These are phyloP conservation scores for Triplophysa siluroides DNA, from an alignment of 2,113 vertebrate genomes.

Conservation along the genomic window DNA sequence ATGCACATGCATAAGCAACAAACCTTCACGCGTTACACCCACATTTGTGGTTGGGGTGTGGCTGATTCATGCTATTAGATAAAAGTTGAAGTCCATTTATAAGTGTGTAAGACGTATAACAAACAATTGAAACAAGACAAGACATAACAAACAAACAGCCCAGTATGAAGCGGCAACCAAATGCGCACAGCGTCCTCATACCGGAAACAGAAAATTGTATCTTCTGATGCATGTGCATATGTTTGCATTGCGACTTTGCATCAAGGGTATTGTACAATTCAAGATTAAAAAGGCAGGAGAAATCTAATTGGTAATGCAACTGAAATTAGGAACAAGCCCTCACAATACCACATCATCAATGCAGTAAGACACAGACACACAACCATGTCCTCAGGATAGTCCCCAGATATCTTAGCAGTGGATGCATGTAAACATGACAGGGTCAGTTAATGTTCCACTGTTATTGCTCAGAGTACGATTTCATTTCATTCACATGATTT, in stretches of 20 bases:
- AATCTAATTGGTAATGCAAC: neutral
- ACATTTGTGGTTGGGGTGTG: too few relatives aligned
- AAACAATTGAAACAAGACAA: too few relatives aligned
- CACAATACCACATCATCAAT: neutral
- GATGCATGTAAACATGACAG: neutral
- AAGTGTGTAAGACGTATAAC: too few relatives aligned
- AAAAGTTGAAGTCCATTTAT: too few relatives aligned
- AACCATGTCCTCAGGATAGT: neutral
- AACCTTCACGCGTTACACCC: neutral
- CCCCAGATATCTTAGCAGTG: neutral
- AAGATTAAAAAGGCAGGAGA: neutral
- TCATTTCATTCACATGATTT: too few relatives aligned
- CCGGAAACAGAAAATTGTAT: too few relatives aligned
- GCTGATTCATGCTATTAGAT: too few relatives aligned
- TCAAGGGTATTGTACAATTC: neutral
- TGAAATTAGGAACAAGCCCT: neutral
- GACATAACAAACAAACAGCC: too few relatives aligned
- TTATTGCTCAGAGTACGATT: neutral
- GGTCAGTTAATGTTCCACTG: slow-evolving; percentile 24
- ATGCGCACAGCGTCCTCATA: too few relatives aligned
- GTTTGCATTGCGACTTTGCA: neutral
- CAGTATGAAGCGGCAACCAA: too few relatives aligned
- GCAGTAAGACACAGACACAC: neutral
- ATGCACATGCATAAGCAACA: neutral
- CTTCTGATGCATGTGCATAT: neutral